These are phyloP conservation scores for Philaenus spumarius DNA, from an alignment of 1,140 invertebrate genomes.

Conservation along the genomic window DNA sequence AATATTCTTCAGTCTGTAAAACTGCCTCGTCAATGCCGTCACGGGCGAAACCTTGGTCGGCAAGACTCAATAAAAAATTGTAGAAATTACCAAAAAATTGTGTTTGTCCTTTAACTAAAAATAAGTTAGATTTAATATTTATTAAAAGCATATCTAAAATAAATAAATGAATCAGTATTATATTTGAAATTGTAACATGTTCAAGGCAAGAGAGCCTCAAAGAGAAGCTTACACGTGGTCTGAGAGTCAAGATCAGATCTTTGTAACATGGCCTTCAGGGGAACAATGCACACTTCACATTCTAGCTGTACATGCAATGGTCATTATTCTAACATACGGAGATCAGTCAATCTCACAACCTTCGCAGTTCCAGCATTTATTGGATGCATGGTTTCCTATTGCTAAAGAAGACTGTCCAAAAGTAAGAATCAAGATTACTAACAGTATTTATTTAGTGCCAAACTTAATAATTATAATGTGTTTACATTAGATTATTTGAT, in stretches of 20 bases:
- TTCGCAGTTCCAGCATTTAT: slow-evolving; percentile 46
- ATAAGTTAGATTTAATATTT: too few species aligned
- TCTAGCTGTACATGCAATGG: slow-evolving; percentile 86
- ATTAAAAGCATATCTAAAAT: too few species aligned
- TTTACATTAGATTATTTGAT: too few species aligned
- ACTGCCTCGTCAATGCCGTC: too few species aligned
- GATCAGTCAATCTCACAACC: slow-evolving; percentile 34
- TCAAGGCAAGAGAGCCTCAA: slow-evolving; percentile 42
- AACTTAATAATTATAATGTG: too few species aligned
- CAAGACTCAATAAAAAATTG: too few species aligned
- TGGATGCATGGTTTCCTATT: slow-evolving; percentile 71
- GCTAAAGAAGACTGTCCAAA: slow-evolving; percentile 44
- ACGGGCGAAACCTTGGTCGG: too few species aligned
- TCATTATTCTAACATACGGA: slow-evolving; percentile 83
- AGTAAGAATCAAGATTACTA: slow-evolving; percentile 22
- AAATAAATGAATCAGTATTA: too few species aligned
- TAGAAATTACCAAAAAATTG: too few species aligned
- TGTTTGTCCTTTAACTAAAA: too few species aligned
- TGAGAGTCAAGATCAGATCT: slow-evolving; percentile 52
- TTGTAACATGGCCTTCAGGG: slow-evolving; percentile 79
- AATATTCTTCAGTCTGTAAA: too few species aligned
- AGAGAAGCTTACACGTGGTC: slow-evolving; percentile 41
- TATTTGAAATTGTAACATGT: not conserved
- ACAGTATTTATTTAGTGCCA: too few species aligned
- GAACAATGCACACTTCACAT: slow-evolving; percentile 80